Percentiles rank a stretch among this genome's conserved stretches.
These are phyloP conservation scores for Circaetus gallicus DNA, from an alignment of 2,113 vertebrate genomes.

Conservation along the genomic window DNA sequence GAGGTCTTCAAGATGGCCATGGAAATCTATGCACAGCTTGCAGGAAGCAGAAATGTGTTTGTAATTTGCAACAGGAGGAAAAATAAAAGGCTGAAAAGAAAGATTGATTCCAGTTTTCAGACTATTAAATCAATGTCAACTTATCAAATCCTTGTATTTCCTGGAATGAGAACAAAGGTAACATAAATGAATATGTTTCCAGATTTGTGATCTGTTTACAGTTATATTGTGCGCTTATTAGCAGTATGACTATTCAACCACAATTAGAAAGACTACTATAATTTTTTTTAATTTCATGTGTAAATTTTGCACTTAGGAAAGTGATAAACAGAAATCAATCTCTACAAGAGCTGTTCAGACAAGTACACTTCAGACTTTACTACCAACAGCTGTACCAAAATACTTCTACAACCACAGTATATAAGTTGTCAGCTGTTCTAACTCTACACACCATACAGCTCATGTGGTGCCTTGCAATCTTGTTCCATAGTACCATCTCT, in stretches of 20 bases:
- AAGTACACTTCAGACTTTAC: conserved; percentile 50
- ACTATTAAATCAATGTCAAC: conserved; percentile 70
- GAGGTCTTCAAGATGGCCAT: conserved; percentile 21
- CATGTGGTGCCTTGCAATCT: neutral
- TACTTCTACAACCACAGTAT: conserved; percentile 11
- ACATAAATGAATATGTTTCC: conserved; percentile 41
- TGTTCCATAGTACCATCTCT: neutral
- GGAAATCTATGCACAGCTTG: neutral
- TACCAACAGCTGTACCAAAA: conserved; percentile 46
- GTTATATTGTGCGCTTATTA: conserved; percentile 63
- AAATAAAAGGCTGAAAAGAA: conserved; percentile 59
- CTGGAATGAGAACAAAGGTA: conserved; percentile 61
- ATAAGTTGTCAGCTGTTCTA: conserved; percentile 9
- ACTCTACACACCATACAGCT: neutral
- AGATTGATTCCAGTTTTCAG: conserved; percentile 62
- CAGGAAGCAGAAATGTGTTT: conserved; percentile 70
- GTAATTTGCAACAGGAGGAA: conserved; percentile 70
- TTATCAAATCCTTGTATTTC: conserved; percentile 64
- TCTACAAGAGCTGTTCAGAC: conserved; percentile 37
- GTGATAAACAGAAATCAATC: conserved; percentile 52
- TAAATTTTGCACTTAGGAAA: conserved; percentile 51
- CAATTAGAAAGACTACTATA: conserved; percentile 39
- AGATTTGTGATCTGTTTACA: conserved; percentile 68
- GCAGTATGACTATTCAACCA: conserved; percentile 41
- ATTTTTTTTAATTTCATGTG: conserved; percentile 26